Percentiles rank a stretch among this genome's conserved stretches.
Evolutionary conservation across 2,888 invertebrate species (phyloP).

Genomic region (Ophioninae sp.): DNA sequence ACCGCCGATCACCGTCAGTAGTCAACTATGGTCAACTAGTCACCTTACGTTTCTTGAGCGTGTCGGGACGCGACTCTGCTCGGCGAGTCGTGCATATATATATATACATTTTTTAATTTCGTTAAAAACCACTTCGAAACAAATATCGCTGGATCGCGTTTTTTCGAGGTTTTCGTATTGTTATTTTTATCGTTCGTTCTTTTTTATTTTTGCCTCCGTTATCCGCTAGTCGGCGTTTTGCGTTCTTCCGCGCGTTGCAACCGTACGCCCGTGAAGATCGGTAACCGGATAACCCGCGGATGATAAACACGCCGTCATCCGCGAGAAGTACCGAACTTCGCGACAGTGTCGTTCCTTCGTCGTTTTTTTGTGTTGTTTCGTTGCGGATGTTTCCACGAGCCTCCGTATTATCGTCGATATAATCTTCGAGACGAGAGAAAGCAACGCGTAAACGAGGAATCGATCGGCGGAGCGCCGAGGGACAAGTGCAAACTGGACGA

Average conservation of each 20-base stretch:
- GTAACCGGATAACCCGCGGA: neutral
- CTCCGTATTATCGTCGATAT: neutral
- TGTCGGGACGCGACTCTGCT: constrained; percentile 58
- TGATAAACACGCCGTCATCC: neutral
- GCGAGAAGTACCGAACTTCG: neutral
- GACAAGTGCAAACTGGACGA: neutral
- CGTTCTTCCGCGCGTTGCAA: no score
- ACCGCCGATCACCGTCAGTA: constrained; percentile 62
- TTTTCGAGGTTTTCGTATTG: no score
- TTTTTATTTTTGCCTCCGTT: no score
- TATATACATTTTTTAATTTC: neutral
- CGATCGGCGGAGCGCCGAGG: constrained; percentile 16
- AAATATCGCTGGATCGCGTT: no score
- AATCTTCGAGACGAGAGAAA: neutral
- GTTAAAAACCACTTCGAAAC: neutral
- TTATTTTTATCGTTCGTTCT: no score
- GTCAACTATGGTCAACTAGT: constrained; percentile 61
- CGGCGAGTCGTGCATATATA: neutral
- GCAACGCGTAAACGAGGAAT: neutral
- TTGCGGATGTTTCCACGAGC: neutral
- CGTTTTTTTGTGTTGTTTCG: neutral
- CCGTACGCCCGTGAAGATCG: neutral
- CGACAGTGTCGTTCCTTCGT: neutral
- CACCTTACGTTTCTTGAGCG: constrained; percentile 66
- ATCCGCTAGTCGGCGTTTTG: no score